These are phyloP conservation scores for Toxonevra muliebris DNA, from an alignment of 2,888 invertebrate genomes.

Conservation along the genomic window DNA sequence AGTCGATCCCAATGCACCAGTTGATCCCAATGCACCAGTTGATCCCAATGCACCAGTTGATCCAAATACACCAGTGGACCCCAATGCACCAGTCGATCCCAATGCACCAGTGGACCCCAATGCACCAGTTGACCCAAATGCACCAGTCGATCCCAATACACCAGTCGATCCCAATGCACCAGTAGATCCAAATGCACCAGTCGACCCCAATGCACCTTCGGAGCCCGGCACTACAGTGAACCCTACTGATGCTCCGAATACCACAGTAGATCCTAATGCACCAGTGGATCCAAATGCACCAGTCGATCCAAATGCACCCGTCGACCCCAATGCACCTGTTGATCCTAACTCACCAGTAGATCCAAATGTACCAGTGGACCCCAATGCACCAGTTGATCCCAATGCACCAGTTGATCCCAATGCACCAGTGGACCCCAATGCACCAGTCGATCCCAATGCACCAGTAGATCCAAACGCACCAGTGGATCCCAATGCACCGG, in stretches of 20 bases:
- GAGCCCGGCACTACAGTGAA: constrained; percentile 19
- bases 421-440: constrained; percentile 25
- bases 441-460: constrained; percentile 14
- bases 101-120: constrained; percentile 33
- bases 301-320: constrained; percentile 27
- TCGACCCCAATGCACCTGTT: not conserved
- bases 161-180: constrained; percentile 22
- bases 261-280: constrained; percentile 19
- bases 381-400: constrained; percentile 26
- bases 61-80: constrained; percentile 25
- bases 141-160: constrained; percentile 28
- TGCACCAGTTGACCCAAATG: constrained; percentile 32
- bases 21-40: constrained; percentile 24
- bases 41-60: constrained; percentile 31
- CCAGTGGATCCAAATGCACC: constrained; percentile 27
- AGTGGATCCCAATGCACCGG: constrained; percentile 30
- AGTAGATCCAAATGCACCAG: constrained; percentile 28
- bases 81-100: constrained; percentile 20
- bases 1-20: constrained; percentile 16
- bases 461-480: constrained; percentile 29
- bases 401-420: constrained; percentile 32
- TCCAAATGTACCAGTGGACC: constrained; percentile 13
- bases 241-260: constrained; percentile 27
- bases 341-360: constrained; percentile 26
- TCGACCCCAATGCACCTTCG: constrained; percentile 18